Evolutionary conservation across 2,797 vertebrate species (phyloP).

Genomic region (Lepus townsendii): DNA sequence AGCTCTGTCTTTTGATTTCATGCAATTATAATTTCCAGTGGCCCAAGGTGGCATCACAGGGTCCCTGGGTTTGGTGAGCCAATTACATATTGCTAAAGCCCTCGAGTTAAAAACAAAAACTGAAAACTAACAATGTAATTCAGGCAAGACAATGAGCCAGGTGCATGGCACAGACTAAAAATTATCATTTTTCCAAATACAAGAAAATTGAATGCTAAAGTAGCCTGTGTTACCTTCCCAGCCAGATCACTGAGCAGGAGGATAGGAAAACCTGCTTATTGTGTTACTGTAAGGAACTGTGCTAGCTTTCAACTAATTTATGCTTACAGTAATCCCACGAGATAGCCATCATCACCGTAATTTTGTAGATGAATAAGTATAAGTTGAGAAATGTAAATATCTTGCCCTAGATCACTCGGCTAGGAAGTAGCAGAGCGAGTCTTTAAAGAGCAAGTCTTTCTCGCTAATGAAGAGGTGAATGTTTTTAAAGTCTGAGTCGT

Average conservation of each 20-base stretch:
- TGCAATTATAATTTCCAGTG: not conserved
- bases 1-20: constrained; percentile 20
- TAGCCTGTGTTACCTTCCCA: constrained; percentile 1
- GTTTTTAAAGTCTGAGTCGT: constrained; percentile 14
- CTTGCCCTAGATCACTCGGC: not conserved
- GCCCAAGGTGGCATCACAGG: not conserved
- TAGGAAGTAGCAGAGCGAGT: not conserved
- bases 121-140: constrained; percentile 34
- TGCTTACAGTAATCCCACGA: constrained; percentile 1
- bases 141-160: constrained; percentile 17
- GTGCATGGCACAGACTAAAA: constrained; percentile 7
- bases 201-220: constrained; percentile 58
- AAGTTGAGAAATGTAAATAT: constrained; percentile 26
- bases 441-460: not conserved
- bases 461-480: not conserved
- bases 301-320: constrained; percentile 29
- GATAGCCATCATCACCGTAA: not conserved
- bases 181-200: constrained; percentile 6
- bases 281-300: not conserved
- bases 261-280: not conserved
- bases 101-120: constrained; percentile 13
- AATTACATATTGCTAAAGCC: constrained; percentile 13
- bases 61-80: not conserved
- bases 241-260: not conserved
- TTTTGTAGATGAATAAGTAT: constrained; percentile 49